Evolutionary conservation across 2,113 vertebrate genomes (phyloP), one percentile per base, ranked within the genome.

Genomic region (Platichthys flesus): DNA sequence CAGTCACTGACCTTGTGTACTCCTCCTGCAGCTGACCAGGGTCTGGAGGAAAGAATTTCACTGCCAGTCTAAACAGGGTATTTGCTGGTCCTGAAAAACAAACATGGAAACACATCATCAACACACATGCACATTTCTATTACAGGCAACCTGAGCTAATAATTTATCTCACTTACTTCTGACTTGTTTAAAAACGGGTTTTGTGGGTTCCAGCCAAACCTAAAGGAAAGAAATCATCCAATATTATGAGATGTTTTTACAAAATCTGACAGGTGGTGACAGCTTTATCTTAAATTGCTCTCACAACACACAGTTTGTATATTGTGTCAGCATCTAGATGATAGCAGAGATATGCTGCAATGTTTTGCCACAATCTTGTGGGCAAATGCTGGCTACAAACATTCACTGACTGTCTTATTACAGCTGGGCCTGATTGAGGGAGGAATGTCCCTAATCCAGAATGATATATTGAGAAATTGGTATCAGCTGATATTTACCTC

Each of bases 11-110:
- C 98, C 97, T 96, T 0, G 97, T 99, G n/a, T 95, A 97, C 67
- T 99, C 98, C 74, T 99, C 98, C 81, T 99, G 98, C 78, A 99
- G 83, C 84, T 99, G 98, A 70, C 97, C 97, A 0, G 98, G 98
- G 69, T 99, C 98, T 2, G 98, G 97, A 8, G 98, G 98, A 79
- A 99, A 99, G 82, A 99, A 99, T 83, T 99, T 99, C 0, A 99
- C 98, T 0, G 97, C 96, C 62, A 99, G 94, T 63, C 96, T 96
- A 83, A 99, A 95, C 49, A 96, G 56, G 0, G 95, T 90, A 66
- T 95, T 97, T 89, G 94, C 95, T 60, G 97, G 98, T 88, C 96
- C 98, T 99, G n/a, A 5, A 87, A 78, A 26, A 56, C 4, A 78
- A 23, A 60, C 4, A 79, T 0, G 24, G 58, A 51, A 65, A 70